phyloP scores from a whole-genome alignment of 2,113 vertebrate genomes.

The Fulica atra region DNA sequence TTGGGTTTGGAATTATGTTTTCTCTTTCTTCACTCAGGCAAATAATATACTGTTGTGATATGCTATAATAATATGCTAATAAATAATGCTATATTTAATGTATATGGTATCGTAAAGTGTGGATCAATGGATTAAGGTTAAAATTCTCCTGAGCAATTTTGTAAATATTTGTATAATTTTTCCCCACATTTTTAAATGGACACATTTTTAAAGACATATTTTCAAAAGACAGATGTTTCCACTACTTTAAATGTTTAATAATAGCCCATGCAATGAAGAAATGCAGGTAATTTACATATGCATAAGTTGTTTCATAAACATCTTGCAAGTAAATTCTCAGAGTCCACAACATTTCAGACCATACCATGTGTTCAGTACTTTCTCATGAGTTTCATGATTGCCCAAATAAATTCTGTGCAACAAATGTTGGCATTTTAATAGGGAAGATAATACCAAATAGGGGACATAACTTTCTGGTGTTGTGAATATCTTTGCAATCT shows the following conservation, averaged over 20 bases:
- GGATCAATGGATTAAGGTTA: neutral
- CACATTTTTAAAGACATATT: neutral
- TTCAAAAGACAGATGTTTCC: constrained; percentile 33
- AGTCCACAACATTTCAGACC: neutral
- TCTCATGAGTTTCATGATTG: neutral
- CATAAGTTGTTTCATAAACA: constrained; percentile 56
- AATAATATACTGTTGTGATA: neutral
- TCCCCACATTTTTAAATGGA: neutral
- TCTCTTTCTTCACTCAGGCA: neutral
- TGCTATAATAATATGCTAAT: neutral
- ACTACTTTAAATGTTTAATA: constrained; percentile 26
- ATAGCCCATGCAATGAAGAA: constrained; percentile 33
- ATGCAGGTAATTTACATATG: constrained; percentile 14
- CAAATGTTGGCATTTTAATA: constrained; percentile 28
- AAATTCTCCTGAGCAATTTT: constrained; percentile 8
- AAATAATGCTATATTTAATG: neutral
- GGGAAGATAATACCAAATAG: constrained; percentile 7
- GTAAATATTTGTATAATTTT: constrained; percentile 29
- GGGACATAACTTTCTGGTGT: constrained; percentile 7
- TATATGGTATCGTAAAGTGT: neutral
- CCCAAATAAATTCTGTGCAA: constrained; percentile 44
- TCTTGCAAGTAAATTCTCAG: constrained; percentile 19
- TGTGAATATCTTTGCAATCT: neutral
- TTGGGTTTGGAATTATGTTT: neutral
- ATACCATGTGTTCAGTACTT: constrained; percentile 6